Percentiles rank a stretch among this genome's conserved stretches.
Evolutionary conservation across 2,888 invertebrate species (phyloP).

Genomic region (Drosophila anceps): DNA sequence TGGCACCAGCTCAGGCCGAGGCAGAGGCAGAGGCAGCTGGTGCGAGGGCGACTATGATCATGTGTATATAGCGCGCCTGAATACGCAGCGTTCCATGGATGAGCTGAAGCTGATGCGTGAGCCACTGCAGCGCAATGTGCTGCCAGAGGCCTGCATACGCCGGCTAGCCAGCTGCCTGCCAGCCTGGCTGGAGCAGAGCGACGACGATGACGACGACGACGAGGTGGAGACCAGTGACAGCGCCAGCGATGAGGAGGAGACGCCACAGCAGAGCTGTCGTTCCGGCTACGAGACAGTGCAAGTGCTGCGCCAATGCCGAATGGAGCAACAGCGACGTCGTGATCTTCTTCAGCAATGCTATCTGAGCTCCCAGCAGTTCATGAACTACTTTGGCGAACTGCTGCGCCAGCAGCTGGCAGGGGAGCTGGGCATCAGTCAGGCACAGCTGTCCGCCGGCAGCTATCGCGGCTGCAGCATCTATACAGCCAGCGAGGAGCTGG

Average conservation of each 20-base stretch:
- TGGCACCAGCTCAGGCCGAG: slow-evolving; percentile 13
- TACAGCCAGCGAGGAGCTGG: slow-evolving; percentile 89
- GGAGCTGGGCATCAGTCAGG: slow-evolving; percentile 87
- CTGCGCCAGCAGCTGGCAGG: slow-evolving; percentile 88
- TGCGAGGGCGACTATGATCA: slow-evolving; percentile 85
- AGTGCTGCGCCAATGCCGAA: slow-evolving; percentile 66
- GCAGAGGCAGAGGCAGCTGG: slow-evolving; percentile 26
- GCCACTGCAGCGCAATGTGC: slow-evolving; percentile 63
- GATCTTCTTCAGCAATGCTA: slow-evolving; percentile 76
- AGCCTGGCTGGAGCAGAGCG: slow-evolving; percentile 61
- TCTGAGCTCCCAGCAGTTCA: slow-evolving; percentile 89
- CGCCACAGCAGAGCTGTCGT: slow-evolving; percentile 31
- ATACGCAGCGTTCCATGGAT: slow-evolving; percentile 87
- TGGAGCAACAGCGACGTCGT: slow-evolving; percentile 68
- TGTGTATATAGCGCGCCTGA: slow-evolving; percentile 87
- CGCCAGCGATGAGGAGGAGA: slow-evolving; percentile 45
- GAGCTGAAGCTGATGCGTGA: slow-evolving; percentile 66
- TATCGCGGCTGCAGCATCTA: slow-evolving; percentile 90
- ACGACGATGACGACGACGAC: slow-evolving; percentile 52
- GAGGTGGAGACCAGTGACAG: slow-evolving; percentile 44
- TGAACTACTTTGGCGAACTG: slow-evolving; percentile 88
- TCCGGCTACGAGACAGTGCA: slow-evolving; percentile 75
- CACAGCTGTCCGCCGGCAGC: slow-evolving; percentile 87
- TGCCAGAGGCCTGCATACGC: slow-evolving; percentile 83
- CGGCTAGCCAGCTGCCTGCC: slow-evolving; percentile 76